Evolutionary conservation across 2,888 invertebrate species (phyloP), one percentile per base, ranked within the genome.

Genomic region (Atrina japonica): DNA sequence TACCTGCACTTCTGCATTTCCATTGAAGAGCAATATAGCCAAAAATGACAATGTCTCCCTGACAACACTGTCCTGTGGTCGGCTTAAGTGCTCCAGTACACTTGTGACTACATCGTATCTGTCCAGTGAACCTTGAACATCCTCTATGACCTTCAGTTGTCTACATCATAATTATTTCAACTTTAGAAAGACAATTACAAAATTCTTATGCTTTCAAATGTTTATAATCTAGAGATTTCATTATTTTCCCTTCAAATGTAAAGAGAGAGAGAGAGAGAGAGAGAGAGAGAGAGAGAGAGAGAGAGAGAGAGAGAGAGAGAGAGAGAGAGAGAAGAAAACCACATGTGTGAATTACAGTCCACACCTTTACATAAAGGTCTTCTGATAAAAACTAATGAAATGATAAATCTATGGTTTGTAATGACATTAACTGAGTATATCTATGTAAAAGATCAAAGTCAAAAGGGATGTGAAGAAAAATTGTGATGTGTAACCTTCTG

Each of bases 1-100:
- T 68, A 86, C 88, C 88, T 89, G 89, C 1, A 88, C 89, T 49
- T 80, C 74, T 23, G 80, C 80, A 72, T 90, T 90, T 14, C 89
- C 89, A 27, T 86, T 86, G 71, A 87, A 89, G 35, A 90, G 76
- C 52, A 89, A 81, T 23, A 78, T 77, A 7, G 85, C 84, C 29
- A 89, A 71, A 67, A 89, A 88, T 14, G 86, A 86, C 14, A 90
- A 78, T n/a, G 88, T 80, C 61, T 90, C 90, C 23, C 84, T 72
- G 2, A 89, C 85, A 14, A 90, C 79, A 18, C 81, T 73, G 60
- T 88, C 88, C 43, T 83, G 77, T 3, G 83, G 81, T 29, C 86
- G 82, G 18, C 83, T 78, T 66, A 90, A 70, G 65, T 89, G 90
- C 21, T 85, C 87, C 61, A 89, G 66, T 2, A 86, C 83, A 40